Conservation (phyloP, 1,140 invertebrate genomes). For the Subanguina moxae region DNA sequence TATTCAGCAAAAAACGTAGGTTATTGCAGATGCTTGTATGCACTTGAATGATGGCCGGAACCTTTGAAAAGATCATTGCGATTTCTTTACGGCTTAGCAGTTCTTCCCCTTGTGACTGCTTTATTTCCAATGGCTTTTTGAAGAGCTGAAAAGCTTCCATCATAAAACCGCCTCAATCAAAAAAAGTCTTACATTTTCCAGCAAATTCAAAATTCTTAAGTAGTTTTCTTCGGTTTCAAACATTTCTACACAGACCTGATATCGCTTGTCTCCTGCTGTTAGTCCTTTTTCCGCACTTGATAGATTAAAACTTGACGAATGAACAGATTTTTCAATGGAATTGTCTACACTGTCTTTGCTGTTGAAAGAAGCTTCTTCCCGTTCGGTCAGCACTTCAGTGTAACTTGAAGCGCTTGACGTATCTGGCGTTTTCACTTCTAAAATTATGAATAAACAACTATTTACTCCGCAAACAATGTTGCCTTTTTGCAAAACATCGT, state of each 20-base stretch:
- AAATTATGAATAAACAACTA: no score
- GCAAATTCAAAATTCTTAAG: constrained; percentile 21
- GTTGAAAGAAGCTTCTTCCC: no score
- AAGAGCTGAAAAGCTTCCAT: constrained; percentile 25
- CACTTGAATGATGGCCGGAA: constrained; percentile 22
- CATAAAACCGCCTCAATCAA: background rate
- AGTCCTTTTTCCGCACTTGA: constrained; percentile 1
- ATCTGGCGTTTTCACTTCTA: no score
- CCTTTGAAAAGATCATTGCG: constrained; percentile 24
- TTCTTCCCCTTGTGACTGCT: constrained; percentile 2
- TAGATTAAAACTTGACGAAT: no score
- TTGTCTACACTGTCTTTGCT: no score
- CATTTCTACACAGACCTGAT: constrained; percentile 34
- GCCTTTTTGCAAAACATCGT: no score
- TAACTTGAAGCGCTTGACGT: no score
- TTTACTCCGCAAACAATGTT: no score
- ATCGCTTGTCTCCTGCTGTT: constrained; percentile 25
- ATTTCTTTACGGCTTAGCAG: constrained; percentile 32
- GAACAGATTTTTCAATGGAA: no score
- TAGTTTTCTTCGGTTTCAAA: constrained; percentile 40
- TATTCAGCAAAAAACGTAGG: background rate
- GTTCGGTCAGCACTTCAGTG: no score
- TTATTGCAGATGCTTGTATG: constrained; percentile 22
- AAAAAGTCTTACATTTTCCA: constrained; percentile 16
- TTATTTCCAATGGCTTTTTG: constrained; percentile 32